Conservation (phyloP, 2,888 invertebrate species). For the Elegia similella region DNA sequence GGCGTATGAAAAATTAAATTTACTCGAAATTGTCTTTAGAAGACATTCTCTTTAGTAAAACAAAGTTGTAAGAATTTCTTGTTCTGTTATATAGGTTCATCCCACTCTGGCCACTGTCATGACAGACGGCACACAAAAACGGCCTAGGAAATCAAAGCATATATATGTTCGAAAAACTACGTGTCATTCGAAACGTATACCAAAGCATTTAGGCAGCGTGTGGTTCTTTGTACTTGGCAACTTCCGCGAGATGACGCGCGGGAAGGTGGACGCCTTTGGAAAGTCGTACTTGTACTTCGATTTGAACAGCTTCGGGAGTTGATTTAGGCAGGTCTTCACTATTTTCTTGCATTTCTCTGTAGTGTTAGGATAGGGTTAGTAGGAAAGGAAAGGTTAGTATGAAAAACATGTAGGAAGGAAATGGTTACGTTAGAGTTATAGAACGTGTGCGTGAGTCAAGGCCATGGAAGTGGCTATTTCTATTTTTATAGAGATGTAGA, state of each 20-base stretch:
- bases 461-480: too few species aligned
- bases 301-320: slow-evolving; percentile 70
- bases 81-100: too few species aligned
- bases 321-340: slow-evolving; percentile 67
- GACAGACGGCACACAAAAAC: too few species aligned
- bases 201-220: slow-evolving; percentile 74
- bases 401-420: not conserved
- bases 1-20: too few species aligned
- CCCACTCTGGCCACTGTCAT: too few species aligned
- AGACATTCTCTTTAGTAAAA: too few species aligned
- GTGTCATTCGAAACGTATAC: slow-evolving; percentile 33
- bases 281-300: slow-evolving; percentile 62
- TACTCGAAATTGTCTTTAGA: too few species aligned
- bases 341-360: slow-evolving; percentile 52
- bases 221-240: slow-evolving; percentile 66
- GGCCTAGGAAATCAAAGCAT: not conserved
- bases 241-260: slow-evolving; percentile 56
- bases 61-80: too few species aligned
- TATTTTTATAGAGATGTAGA: too few species aligned
- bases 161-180: not conserved
- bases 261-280: slow-evolving; percentile 68
- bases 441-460: too few species aligned
- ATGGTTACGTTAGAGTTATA: too few species aligned
- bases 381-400: not conserved
- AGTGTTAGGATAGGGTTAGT: not conserved